phyloP scores from a whole-genome alignment of 1,140 invertebrate genomes.

The Drosophila sproati region DNA sequence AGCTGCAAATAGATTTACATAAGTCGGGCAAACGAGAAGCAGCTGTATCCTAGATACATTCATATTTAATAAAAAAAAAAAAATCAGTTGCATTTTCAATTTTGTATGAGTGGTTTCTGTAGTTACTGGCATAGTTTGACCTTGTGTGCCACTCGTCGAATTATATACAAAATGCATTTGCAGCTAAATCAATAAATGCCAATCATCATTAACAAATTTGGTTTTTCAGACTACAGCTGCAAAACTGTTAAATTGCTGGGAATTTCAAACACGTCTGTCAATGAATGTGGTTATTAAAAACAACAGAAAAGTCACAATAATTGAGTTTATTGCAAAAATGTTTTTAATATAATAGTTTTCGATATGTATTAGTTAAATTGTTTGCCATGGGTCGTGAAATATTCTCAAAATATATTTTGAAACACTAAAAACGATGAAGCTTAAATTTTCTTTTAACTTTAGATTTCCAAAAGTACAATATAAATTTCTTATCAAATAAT shows the following conservation, averaged over 20 bases:
- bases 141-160: constrained; percentile 4
- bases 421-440: too few species aligned
- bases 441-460: too few species aligned
- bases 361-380: too few species aligned
- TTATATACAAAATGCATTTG: constrained; percentile 19
- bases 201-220: constrained; percentile 25
- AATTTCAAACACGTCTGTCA: constrained; percentile 3
- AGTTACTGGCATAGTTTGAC: background rate
- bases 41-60: background rate
- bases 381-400: too few species aligned
- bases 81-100: background rate
- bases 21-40: background rate
- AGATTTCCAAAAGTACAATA: too few species aligned
- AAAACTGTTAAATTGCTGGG: background rate
- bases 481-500: too few species aligned
- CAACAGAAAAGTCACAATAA: too few species aligned
- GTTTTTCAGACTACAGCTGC: constrained; percentile 6
- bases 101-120: background rate
- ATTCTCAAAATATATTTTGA: too few species aligned
- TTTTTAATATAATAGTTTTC: too few species aligned
- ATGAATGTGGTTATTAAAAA: background rate
- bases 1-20: constrained; percentile 14
- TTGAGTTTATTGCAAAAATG: too few species aligned
- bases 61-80: background rate
- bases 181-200: constrained; percentile 9